Evolutionary conservation across 2,797 vertebrate genomes (phyloP).

Genomic region (Poeciliopsis paucimaculata): DNA sequence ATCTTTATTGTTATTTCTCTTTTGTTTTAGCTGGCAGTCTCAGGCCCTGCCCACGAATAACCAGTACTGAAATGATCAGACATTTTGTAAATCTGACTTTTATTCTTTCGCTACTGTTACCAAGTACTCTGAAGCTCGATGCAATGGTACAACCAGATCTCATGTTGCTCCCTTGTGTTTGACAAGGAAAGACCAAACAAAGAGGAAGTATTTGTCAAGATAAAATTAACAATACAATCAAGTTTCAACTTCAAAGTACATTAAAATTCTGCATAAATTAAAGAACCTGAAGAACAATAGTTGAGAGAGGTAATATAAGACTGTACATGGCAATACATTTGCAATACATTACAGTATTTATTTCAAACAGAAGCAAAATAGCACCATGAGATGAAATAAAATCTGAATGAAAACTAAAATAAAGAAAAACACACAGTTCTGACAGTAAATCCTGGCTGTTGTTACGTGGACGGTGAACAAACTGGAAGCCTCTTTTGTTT

Average conservation of each 20-base stretch:
- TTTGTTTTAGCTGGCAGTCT: constrained; percentile 7
- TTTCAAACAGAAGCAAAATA: constrained; percentile 75
- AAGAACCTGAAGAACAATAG: constrained; percentile 73
- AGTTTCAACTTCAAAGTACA: constrained; percentile 73
- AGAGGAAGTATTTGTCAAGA: constrained; percentile 55
- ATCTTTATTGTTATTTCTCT: constrained; percentile 8
- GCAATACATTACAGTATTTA: constrained; percentile 82
- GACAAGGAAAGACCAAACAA: constrained; percentile 70
- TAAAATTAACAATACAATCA: constrained; percentile 76
- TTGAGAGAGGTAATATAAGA: constrained; percentile 81
- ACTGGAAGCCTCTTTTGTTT: constrained; percentile 34
- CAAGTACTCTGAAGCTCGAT: constrained; percentile 57
- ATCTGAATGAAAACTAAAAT: constrained; percentile 29
- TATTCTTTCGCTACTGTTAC: constrained; percentile 75
- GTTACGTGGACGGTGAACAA: constrained; percentile 59
- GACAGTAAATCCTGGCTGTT: constrained; percentile 65
- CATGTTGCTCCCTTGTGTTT: constrained; percentile 39
- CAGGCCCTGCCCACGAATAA: constrained; percentile 64
- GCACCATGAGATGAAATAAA: constrained; percentile 68
- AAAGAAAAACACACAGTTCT: constrained; percentile 55
- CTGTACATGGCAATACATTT: constrained; percentile 83
- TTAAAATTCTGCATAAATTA: constrained; percentile 80
- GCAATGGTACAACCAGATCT: constrained; percentile 56
- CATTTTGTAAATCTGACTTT: constrained; percentile 71
- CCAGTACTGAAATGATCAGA: constrained; percentile 63